Evolutionary conservation across 30 jellyfish, hydroid and myxozoan species (phyloP).

Genomic region (Morbakka virulenta): DNA sequence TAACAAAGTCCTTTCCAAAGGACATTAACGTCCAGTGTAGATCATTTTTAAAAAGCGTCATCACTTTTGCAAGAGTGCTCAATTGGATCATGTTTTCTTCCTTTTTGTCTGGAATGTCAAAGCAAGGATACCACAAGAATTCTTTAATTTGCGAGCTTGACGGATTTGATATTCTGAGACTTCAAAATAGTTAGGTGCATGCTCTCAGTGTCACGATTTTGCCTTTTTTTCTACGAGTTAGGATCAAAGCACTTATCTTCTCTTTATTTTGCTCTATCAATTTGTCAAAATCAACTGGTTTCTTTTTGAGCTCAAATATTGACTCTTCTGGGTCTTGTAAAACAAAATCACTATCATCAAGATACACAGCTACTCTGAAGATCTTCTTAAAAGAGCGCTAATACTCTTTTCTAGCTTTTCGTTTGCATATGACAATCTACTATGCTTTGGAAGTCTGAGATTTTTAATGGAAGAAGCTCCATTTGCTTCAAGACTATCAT

Average conservation of each 20-base stretch:
- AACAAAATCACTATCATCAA: background rate
- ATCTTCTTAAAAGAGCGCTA: slow-evolving; percentile 14
- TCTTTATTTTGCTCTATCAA: slow-evolving; percentile 19
- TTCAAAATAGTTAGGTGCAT: slow-evolving; percentile 38
- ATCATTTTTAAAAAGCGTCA: slow-evolving; percentile 2
- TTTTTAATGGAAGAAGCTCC: slow-evolving; percentile 33
- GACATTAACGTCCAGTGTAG: background rate
- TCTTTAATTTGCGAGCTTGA: slow-evolving; percentile 16
- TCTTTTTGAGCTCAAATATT: background rate
- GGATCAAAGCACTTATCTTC: background rate
- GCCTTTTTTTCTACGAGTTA: slow-evolving; percentile 1
- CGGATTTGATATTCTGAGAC: slow-evolving; percentile 51
- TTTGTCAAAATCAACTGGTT: slow-evolving; percentile 34
- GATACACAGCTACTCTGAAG: slow-evolving; percentile 15
- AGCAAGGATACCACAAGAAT: slow-evolving; percentile 8
- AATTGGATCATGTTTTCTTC: background rate
- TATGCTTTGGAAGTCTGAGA: slow-evolving; percentile 21
- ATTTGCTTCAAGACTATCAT: slow-evolving; percentile 20
- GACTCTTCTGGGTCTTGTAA: background rate
- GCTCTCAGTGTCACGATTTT: slow-evolving; percentile 46
- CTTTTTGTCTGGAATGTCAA: background rate
- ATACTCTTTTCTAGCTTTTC: background rate
- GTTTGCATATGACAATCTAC: slow-evolving; percentile 10
- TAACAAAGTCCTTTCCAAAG: slow-evolving; percentile 6
- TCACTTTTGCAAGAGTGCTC: background rate